Conservation (phyloP, 2,113 vertebrate genomes). For the Oryzias melastigma region DNA sequence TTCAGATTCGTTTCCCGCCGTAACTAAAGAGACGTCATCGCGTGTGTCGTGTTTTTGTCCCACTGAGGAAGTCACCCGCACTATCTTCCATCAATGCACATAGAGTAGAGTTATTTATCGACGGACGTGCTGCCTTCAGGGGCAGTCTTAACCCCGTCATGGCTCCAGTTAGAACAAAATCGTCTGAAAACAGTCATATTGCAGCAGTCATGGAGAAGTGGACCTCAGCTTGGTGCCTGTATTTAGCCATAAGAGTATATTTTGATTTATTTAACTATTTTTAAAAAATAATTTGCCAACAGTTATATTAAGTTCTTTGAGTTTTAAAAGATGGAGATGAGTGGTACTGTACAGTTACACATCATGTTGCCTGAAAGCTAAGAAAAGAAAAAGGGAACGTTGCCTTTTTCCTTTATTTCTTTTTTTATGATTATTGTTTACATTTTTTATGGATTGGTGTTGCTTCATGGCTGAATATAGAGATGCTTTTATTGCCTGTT, state of each 20-base stretch:
- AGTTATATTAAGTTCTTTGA: conserved; percentile 16
- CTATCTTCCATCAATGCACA: conserved; percentile 17
- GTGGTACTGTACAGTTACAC: conserved; percentile 56
- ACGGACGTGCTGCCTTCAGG: conserved; percentile 12
- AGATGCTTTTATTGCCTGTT: conserved; percentile 16
- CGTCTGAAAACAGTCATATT: neutral
- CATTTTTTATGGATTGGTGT: conserved; percentile 44
- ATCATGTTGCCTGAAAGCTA: conserved; percentile 5
- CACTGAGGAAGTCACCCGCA: conserved; percentile 40
- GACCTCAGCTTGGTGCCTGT: conserved; percentile 35
- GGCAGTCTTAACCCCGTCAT: conserved; percentile 9
- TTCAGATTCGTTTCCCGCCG: conserved; percentile 28
- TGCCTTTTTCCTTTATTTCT: conserved; percentile 30
- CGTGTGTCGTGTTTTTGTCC: conserved; percentile 31
- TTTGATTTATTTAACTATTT: conserved; percentile 8
- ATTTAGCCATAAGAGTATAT: conserved; percentile 27
- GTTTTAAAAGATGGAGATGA: conserved; percentile 20
- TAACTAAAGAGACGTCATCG: conserved; percentile 18
- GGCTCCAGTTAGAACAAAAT: neutral
- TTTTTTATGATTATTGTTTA: conserved; percentile 65
- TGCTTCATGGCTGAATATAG: conserved; percentile 46
- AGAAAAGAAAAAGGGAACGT: conserved; percentile 36
- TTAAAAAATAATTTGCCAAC: neutral
- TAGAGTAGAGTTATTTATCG: conserved; percentile 9
- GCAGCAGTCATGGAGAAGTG: conserved; percentile 8